Evolutionary conservation across 2,888 invertebrate species (phyloP).

Genomic region (Dryomyza anilis): DNA sequence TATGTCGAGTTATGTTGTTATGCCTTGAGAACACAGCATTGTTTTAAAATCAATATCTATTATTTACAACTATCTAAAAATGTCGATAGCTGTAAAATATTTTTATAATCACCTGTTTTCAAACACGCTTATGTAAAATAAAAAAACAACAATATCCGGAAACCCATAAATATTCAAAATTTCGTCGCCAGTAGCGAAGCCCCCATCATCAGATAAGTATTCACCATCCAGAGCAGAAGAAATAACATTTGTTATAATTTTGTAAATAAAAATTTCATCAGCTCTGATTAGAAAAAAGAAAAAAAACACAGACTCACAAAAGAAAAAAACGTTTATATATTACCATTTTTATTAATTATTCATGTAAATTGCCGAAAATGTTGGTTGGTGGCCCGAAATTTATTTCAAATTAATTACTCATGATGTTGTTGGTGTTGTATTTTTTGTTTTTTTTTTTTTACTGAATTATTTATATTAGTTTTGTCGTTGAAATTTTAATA

Average conservation of each 20-base stretch:
- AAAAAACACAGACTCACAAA: neutral
- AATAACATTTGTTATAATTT: neutral
- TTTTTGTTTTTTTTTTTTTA: neutral
- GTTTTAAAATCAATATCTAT: too few species aligned
- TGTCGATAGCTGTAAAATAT: too few species aligned
- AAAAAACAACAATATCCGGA: neutral
- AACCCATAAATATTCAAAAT: slow-evolving; percentile 4
- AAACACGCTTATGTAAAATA: neutral
- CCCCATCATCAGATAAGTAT: slow-evolving; percentile 4
- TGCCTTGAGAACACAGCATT: too few species aligned
- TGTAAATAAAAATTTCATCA: slow-evolving; percentile 5
- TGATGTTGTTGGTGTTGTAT: neutral
- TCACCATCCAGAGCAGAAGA: neutral
- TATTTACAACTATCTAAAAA: too few species aligned
- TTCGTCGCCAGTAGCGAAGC: neutral
- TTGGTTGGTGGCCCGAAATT: slow-evolving; percentile 23
- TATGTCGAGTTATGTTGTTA: too few species aligned
- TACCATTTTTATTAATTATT: slow-evolving; percentile 22
- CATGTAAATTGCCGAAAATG: slow-evolving; percentile 10
- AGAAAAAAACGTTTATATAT: neutral
- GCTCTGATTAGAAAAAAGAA: neutral
- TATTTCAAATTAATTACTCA: slow-evolving; percentile 24
- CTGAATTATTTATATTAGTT: slow-evolving; percentile 14
- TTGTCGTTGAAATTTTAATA: neutral
- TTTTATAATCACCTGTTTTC: too few species aligned